These are phyloP conservation scores for Athrips mouffetella DNA, from an alignment of 2,888 invertebrate genomes.

Conservation along the genomic window DNA sequence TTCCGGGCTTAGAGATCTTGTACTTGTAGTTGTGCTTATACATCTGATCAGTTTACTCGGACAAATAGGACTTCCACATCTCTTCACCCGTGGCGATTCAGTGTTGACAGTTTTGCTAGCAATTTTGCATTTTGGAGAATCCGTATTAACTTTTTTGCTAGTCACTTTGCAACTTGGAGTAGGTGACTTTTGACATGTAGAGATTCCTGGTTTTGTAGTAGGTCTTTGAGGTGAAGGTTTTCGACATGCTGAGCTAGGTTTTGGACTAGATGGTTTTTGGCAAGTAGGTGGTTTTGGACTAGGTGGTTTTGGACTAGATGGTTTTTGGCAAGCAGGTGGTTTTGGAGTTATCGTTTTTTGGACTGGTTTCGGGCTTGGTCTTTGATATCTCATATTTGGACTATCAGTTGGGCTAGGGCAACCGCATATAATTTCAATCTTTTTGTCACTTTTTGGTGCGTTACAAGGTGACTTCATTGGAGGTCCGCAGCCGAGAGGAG, in stretches of 20 bases:
- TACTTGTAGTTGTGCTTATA: no score
- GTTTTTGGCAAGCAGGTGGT: neutral
- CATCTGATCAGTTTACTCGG: neutral
- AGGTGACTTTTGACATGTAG: neutral
- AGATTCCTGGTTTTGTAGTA: neutral
- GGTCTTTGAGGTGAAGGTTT: neutral
- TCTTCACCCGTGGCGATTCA: neutral
- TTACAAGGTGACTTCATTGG: neutral
- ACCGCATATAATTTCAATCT: no score
- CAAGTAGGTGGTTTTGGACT: neutral
- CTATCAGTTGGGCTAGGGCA: no score
- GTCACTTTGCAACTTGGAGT: neutral
- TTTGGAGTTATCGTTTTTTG: neutral
- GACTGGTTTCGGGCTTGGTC: neutral
- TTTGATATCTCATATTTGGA: neutral
- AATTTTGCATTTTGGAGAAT: neutral
- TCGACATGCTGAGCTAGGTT: neutral
- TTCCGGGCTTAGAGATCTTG: neutral
- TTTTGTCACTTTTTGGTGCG: no score
- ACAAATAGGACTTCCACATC: neutral
- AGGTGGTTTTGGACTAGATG: neutral
- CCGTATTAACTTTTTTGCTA: neutral
- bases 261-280: neutral
- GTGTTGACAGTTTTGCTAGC: neutral
- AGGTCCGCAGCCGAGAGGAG: neutral